These are phyloP conservation scores for Tauraco hartlaubi DNA, from an alignment of 2,797 vertebrate genomes.

Conservation along the genomic window DNA sequence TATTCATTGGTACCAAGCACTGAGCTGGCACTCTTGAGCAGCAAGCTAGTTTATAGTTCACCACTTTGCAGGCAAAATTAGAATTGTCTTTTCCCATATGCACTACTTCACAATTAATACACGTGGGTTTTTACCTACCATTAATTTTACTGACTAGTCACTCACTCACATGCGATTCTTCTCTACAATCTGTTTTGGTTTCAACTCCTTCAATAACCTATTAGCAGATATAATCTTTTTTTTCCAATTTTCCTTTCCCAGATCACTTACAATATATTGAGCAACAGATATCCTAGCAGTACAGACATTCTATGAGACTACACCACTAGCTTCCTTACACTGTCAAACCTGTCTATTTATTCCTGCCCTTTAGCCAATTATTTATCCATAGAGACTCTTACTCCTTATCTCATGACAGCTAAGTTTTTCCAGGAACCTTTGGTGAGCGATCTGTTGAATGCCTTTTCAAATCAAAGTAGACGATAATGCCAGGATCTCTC, in stretches of 20 bases:
- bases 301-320: not conserved
- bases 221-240: slow-evolving; percentile 6
- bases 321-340: not conserved
- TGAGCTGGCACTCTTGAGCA: not conserved
- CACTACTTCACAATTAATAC: not conserved
- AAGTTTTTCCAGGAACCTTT: slow-evolving; percentile 32
- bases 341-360: slow-evolving; percentile 41
- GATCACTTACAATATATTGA: not conserved
- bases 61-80: not conserved
- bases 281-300: not conserved
- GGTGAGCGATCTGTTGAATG: slow-evolving; percentile 23
- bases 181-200: not conserved
- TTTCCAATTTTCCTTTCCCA: not conserved
- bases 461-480: slow-evolving; percentile 34
- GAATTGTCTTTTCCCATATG: not conserved
- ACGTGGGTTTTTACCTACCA: not conserved
- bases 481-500: not conserved
- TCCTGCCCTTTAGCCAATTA: slow-evolving; percentile 43
- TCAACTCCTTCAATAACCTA: not conserved
- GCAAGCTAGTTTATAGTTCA: not conserved
- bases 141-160: not conserved
- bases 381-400: slow-evolving; percentile 28
- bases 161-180: not conserved
- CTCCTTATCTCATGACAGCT: slow-evolving; percentile 31
- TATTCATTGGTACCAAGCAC: not conserved